Evolutionary conservation across 2,888 invertebrate species (phyloP), one percentile per base, ranked within the genome.

Genomic region (Hirtodrosophila duncani): DNA sequence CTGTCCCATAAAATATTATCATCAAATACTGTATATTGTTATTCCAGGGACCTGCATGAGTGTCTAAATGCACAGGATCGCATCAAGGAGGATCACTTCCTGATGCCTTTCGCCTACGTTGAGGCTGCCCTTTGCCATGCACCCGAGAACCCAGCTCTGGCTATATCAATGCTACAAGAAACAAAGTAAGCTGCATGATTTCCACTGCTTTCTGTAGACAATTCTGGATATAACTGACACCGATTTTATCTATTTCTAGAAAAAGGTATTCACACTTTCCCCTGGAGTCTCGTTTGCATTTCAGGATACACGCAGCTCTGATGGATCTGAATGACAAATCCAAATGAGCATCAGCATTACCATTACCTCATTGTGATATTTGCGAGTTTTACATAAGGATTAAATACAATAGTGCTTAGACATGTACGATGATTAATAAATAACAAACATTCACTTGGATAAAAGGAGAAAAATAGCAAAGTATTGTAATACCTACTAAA

Each of bases 221-320:
- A n/a, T n/a, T n/a, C n/a, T n/a, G n/a, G n/a, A n/a, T n/a, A n/a
- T n/a, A n/a, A n/a, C n/a, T n/a, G n/a, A n/a, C n/a, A n/a, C n/a
- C n/a, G n/a, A n/a, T n/a, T 89, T 89, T 1, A 88, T 33, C 14
- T 10, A 13, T 24, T 44, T 50, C 8, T 11, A 96, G 96, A 87
- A 94, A 93, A 88, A 93, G 94, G 83, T 96, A 92, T 85, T 93
- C 94, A 6, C 93, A 95, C 2, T 97, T 96, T 85, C 91, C 93
- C 0, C 86, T 97, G 67, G 97, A 97, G 83, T 95, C 96, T 0
- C 89, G 97, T 24, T 88, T 97, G 10, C 96, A 96, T 85, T 97
- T 97, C 87, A 91, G 95, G 68, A 92, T 97, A 63, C 96, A 97
- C 83, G 92, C 95, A 0, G 91, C 92, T 33, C 82, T 92, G 13